phyloP scores from a whole-genome alignment of 2,888 invertebrate genomes.

The Trypoxylon attenuatum region DNA sequence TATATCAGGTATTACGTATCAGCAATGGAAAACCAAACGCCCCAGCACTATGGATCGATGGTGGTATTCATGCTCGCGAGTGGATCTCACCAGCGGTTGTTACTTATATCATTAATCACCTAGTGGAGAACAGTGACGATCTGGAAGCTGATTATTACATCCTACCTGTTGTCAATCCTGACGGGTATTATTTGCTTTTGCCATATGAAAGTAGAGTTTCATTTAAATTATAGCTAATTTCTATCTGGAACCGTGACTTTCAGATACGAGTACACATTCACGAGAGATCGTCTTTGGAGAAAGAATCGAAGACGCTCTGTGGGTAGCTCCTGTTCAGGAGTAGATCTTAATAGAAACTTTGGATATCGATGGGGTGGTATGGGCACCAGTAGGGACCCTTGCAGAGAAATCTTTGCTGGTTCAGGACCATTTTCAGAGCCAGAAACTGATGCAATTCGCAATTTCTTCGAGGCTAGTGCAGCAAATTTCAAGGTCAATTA shows the following conservation, averaged over 20 bases:
- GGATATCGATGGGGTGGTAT: constrained; percentile 91
- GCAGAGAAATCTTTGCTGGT: constrained; percentile 89
- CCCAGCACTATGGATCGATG: constrained; percentile 84
- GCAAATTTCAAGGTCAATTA: constrained; percentile 69
- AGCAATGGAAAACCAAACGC: constrained; percentile 81
- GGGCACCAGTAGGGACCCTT: constrained; percentile 89
- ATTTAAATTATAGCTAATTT: too few relatives aligned
- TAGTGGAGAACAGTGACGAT: constrained; percentile 82
- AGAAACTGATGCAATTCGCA: constrained; percentile 83
- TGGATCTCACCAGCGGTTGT: constrained; percentile 90
- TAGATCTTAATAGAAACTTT: constrained; percentile 91
- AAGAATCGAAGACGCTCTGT: constrained; percentile 80
- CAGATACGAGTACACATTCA: constrained; percentile 93
- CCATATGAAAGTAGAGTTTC: background rate
- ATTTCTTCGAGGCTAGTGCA: constrained; percentile 75
- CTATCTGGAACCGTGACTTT: constrained; percentile 43
- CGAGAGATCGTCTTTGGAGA: constrained; percentile 88
- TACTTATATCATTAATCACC: constrained; percentile 83
- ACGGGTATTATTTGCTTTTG: constrained; percentile 78
- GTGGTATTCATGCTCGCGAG: constrained; percentile 91
- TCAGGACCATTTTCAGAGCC: constrained; percentile 89
- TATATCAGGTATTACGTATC: constrained; percentile 77
- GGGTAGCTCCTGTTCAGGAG: constrained; percentile 82
- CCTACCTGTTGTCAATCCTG: constrained; percentile 79
- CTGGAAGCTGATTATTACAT: constrained; percentile 84